Conservation (phyloP, 2,888 invertebrate species). For the Cataglyphis altisquamis region DNA sequence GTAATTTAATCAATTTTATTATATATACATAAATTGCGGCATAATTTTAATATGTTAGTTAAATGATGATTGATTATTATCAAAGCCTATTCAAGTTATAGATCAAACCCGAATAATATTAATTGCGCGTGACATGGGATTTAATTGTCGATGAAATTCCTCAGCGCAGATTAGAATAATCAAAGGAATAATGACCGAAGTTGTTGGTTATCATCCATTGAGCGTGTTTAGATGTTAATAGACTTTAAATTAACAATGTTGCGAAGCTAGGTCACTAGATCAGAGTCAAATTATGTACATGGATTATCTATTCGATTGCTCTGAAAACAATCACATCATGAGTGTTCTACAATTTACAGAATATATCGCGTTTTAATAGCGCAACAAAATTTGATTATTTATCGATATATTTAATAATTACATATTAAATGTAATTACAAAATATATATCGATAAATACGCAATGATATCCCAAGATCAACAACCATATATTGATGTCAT, state of each 20-base stretch:
- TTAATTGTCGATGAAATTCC: constrained; percentile 13
- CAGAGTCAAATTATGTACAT: not conserved
- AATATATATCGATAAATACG: not conserved
- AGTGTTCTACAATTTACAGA: not conserved
- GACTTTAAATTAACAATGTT: constrained; percentile 32
- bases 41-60: not conserved
- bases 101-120: not conserved
- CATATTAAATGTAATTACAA: not conserved
- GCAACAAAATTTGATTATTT: constrained; percentile 16
- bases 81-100: not conserved
- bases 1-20: not conserved
- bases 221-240: constrained; percentile 29
- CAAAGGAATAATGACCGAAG: constrained; percentile 33
- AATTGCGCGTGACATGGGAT: not conserved
- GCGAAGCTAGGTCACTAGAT: constrained; percentile 31
- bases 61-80: constrained; percentile 1
- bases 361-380: not conserved
- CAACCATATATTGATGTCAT: not conserved
- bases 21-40: not conserved
- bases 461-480: not conserved
- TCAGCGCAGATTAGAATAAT: constrained; percentile 20
- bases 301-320: not conserved
- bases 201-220: constrained; percentile 27
- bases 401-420: constrained; percentile 2
- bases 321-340: not conserved